phyloP scores from a whole-genome alignment of 2,888 invertebrate genomes.

The Perizoma affinitatum region DNA sequence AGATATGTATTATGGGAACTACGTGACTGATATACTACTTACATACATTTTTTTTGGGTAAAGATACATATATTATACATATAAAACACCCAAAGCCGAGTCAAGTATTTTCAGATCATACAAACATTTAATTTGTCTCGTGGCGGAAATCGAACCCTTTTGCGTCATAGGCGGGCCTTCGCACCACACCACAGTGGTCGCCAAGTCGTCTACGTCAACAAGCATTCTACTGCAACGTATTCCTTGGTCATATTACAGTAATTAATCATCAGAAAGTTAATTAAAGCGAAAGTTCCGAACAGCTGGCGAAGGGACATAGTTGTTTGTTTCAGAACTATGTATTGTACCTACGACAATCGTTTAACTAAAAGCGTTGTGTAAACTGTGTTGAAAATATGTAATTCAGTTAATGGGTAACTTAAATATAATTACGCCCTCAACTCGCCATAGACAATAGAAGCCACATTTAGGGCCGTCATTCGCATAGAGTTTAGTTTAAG shows the following conservation, averaged over 20 bases:
- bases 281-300: constrained; percentile 47
- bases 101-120: too few relatives aligned
- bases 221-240: constrained; percentile 14
- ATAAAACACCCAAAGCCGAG: too few relatives aligned
- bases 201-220: neutral
- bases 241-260: constrained; percentile 40
- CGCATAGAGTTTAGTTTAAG: too few relatives aligned
- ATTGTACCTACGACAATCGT: constrained; percentile 15
- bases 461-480: neutral
- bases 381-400: neutral
- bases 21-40: too few relatives aligned
- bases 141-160: too few relatives aligned
- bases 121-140: too few relatives aligned
- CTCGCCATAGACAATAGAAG: neutral
- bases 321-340: constrained; percentile 24
- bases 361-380: constrained; percentile 6
- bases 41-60: too few relatives aligned
- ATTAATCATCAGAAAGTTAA: constrained; percentile 57
- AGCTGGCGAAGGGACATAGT: constrained; percentile 36
- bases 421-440: neutral
- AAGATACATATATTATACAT: too few relatives aligned
- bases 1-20: too few relatives aligned
- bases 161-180: too few relatives aligned
- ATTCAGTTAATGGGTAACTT: neutral
- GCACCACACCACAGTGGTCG: neutral